phyloP scores from a whole-genome alignment of 1,140 invertebrate species.

The Eumaeus atala region DNA sequence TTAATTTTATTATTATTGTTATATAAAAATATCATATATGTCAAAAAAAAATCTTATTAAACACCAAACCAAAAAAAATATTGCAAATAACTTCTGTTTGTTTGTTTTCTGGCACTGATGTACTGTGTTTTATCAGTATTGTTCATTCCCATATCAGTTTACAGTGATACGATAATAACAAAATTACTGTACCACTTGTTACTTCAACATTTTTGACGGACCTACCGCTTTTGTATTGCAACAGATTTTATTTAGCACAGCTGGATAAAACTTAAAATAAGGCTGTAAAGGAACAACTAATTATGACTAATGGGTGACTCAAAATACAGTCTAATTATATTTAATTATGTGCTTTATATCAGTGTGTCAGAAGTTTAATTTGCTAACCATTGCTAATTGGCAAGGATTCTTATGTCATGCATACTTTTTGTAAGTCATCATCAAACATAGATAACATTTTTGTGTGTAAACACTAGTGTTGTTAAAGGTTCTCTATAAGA shows the following conservation, averaged over 20 bases:
- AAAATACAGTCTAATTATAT: background rate
- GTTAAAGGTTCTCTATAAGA: too few species aligned
- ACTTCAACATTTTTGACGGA: too few species aligned
- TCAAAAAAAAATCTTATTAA: too few species aligned
- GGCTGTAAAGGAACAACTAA: background rate
- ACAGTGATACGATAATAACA: conserved; percentile 30
- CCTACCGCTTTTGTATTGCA: too few species aligned
- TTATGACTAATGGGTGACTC: background rate
- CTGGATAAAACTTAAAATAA: too few species aligned
- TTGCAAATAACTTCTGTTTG: conserved; percentile 1
- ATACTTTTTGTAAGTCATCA: background rate
- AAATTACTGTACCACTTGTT: conserved; percentile 26
- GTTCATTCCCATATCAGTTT: conserved; percentile 17
- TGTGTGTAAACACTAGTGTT: too few species aligned
- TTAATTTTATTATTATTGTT: too few species aligned
- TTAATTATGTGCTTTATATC: background rate
- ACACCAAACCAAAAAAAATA: too few species aligned
- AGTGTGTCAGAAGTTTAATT: background rate
- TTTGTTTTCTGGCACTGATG: conserved; percentile 3
- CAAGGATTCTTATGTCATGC: conserved; percentile 9
- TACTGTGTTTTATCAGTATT: conserved; percentile 16
- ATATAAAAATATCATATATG: too few species aligned
- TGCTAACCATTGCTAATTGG: background rate
- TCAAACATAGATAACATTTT: too few species aligned
- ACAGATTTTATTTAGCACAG: too few species aligned